Evolutionary conservation across 2,113 vertebrate species (phyloP), one percentile per base, ranked within the genome.

Genomic region (Vanacampus margaritifer): DNA sequence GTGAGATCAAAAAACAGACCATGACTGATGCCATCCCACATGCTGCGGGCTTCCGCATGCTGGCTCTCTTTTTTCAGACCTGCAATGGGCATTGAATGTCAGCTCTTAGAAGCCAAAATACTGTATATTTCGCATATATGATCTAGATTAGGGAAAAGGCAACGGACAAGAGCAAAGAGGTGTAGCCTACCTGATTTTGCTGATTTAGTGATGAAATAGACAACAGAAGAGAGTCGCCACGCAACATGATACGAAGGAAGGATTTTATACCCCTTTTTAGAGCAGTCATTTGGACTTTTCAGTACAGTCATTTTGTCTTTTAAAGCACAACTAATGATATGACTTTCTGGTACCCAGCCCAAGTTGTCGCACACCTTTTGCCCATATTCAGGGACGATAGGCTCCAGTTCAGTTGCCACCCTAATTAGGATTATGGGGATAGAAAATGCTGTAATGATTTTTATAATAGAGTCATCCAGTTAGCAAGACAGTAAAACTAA

Each of bases 11-110:
- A 91, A 88, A 91, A 90, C 77, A 92, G 81, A 86, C 83, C 78
- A 79, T 87, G 86, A 88, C 89, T 90, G 2, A 88, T 88, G 81
- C 89, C 84, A 78, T 90, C 87, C 90, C 91, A 91, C 87, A 92
- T 88, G 88, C 89, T 87, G 63, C 72, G 85, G 74, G 82, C 71
- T 80, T 85, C 88, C 78, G 59, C 85, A 80, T 89, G 85, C 88
- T 73, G 83, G 68, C 73, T 65, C 64, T 85, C 89, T 87, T 88
- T 86, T 62, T 83, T 82, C 85, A 80, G 78, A 89, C 88, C 91
- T 92, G 86, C 70, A 71, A 79, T 67, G 69, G 83, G 79, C 78
- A 80, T 76, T 76, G 73, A 86, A 84, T 80, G 77, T 87, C 68
- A 91, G 78, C 76, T 68, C 79, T 90, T 89, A 88, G 81, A 75